These are phyloP conservation scores for Cremastobaeus sp. DNA, from an alignment of 2,888 invertebrate species.

Conservation along the genomic window DNA sequence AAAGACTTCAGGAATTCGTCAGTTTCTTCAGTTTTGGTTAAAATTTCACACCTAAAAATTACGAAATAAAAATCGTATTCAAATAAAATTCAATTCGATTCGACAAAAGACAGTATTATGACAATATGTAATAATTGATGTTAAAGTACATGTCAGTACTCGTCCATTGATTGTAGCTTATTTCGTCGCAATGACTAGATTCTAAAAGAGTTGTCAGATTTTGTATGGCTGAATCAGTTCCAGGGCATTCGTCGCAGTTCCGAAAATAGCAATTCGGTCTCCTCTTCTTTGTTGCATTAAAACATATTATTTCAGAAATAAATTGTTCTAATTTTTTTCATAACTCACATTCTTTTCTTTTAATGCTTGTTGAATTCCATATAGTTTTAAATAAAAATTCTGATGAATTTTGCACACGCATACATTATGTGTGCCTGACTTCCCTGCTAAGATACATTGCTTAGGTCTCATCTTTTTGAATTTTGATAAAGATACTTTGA, in stretches of 20 bases:
- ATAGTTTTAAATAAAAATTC: background rate
- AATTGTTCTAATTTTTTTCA: too few relatives aligned
- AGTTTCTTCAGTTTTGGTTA: too few relatives aligned
- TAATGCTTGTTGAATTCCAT: too few relatives aligned
- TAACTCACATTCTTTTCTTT: too few relatives aligned
- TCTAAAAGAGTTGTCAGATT: constrained; percentile 12
- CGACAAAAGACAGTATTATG: too few relatives aligned
- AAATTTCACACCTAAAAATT: too few relatives aligned
- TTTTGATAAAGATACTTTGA: constrained; percentile 3
- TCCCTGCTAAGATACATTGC: constrained; percentile 14
- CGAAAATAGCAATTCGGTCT: constrained; percentile 21
- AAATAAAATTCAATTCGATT: too few relatives aligned
- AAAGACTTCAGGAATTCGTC: too few relatives aligned
- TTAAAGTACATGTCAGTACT: constrained; percentile 16
- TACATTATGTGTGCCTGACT: constrained; percentile 3
- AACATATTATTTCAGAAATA: too few relatives aligned
- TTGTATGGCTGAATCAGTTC: constrained; percentile 4
- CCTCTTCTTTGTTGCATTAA: too few relatives aligned
- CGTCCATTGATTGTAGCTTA: constrained; percentile 19
- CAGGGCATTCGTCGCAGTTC: constrained; percentile 25
- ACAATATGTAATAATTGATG: too few relatives aligned
- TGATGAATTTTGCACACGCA: too few relatives aligned
- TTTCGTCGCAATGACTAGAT: constrained; percentile 1
- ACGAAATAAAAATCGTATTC: background rate
- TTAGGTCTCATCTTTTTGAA: background rate